Base-by-base conservation (phyloP, 2,113 vertebrate species). In the Brienomyrus brachyistius region DNA sequence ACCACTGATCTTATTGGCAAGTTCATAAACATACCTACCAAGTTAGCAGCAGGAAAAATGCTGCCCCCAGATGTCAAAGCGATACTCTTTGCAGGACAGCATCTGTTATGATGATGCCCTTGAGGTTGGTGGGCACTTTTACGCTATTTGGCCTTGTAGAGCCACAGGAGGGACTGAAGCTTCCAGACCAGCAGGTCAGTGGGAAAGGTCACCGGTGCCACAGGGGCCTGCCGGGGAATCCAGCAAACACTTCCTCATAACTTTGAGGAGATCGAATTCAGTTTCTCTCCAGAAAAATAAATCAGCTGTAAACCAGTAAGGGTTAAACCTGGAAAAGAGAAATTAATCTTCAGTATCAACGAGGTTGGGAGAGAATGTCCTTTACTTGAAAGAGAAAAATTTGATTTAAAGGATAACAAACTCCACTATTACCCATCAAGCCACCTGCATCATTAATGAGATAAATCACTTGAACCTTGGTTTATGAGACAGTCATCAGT, bases 391-490 rank as follows among this genome's bases (percentile, higher is more conserved):
- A 56, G 85, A 51, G 47, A 87, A 35, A 56, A 54, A 87, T 43
- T 87, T 35, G 85, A 87, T 87, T 27, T 52, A 54, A 87, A 56
- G 85, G 51, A 87, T 87, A 56, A 56, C 48, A 87, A 87, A 54
- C 51, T 11, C 85, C 85, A 56, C 47, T 54, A 35, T 87, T 87
- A 35, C 50, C 85, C 48, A 54, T 54, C 85, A 87, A 87, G 27
- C 50, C 48, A 52, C 48, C 85, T 87, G 85, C 51, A 54, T 54
- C 50, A 52, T 54, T 87, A 87, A 87, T 87, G 51, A 87, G 51
- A 87, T 35, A 54, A 87, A 87, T 54, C 50, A 54, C 85, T 54
- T 19, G 27, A 51, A 87, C 85, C 51, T 87, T 15, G 31, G 85
- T 87, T 56, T 51, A 54, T 54, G 85, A 54, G 19, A 21, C 27